phyloP scores from a whole-genome alignment of 2,888 invertebrate species.

The Phyto melanocephala region DNA sequence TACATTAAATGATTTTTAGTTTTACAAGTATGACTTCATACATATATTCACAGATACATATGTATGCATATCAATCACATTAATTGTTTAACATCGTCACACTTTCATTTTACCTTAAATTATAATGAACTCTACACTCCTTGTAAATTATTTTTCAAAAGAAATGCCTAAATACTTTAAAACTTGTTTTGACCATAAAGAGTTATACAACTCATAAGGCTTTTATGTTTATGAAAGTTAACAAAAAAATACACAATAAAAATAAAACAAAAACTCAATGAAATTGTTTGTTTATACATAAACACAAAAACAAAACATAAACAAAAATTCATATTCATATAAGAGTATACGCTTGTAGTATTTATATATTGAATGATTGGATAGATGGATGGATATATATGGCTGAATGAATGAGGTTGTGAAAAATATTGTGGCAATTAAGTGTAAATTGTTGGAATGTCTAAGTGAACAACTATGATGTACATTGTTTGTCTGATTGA shows the following conservation, averaged over 20 bases:
- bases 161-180: neutral
- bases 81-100: conserved; percentile 3
- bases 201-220: conserved; percentile 51
- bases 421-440: conserved; percentile 53
- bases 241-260: too few relatives aligned
- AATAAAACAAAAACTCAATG: conserved; percentile 14
- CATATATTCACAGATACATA: neutral
- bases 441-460: conserved; percentile 60
- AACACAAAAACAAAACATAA: too few relatives aligned
- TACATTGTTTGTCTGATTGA: conserved; percentile 6
- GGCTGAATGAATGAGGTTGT: conserved; percentile 29
- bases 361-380: neutral
- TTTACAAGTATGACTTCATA: too few relatives aligned
- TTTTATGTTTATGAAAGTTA: conserved; percentile 18
- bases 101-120: conserved; percentile 47
- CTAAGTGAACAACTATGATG: conserved; percentile 33
- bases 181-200: conserved; percentile 46
- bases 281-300: conserved; percentile 3
- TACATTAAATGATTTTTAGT: conserved; percentile 4
- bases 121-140: conserved; percentile 9
- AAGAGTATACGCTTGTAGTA: neutral
- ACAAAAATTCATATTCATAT: conserved; percentile 29
- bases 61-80: conserved; percentile 11
- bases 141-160: neutral
- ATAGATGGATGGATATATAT: neutral